A percentile compares a stretch with the other conserved stretches of the same genome.
These are phyloP conservation scores for Erpetoichthys calabaricus DNA, from an alignment of 2,797 vertebrate species.

Conservation along the genomic window DNA sequence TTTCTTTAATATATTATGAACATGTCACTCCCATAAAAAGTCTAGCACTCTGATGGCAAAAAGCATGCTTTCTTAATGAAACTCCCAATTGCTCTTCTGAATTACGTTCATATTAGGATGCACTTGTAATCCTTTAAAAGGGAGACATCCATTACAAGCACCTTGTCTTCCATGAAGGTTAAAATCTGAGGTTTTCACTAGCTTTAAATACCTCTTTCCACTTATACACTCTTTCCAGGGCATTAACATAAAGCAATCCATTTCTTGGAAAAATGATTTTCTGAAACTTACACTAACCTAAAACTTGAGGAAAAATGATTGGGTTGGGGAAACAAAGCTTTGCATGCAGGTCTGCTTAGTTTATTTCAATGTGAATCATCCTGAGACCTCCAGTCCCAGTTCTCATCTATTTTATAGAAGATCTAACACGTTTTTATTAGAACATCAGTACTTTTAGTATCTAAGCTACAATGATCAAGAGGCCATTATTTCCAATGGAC, in stretches of 20 bases:
- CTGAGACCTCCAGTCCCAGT: slow-evolving; percentile 34
- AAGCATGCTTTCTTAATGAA: slow-evolving; percentile 4
- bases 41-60: slow-evolving; percentile 16
- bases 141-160: slow-evolving; percentile 1
- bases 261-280: background rate
- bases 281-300: background rate
- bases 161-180: background rate
- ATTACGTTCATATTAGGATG: background rate
- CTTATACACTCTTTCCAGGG: background rate
- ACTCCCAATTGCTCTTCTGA: slow-evolving; percentile 1
- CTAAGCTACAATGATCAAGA: no score
- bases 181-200: background rate
- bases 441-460: slow-evolving; percentile 20
- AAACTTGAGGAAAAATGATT: no score
- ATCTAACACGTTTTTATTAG: slow-evolving; percentile 34
- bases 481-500: no score
- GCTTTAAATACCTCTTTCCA: background rate
- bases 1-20: slow-evolving; percentile 26
- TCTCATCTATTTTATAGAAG: slow-evolving; percentile 38
- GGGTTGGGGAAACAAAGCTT: no score
- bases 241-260: background rate
- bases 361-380: slow-evolving; percentile 34
- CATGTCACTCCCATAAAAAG: slow-evolving; percentile 20
- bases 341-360: slow-evolving; percentile 19
- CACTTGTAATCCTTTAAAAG: background rate